Evolutionary conservation across 2,888 invertebrate species (phyloP), one percentile per base, ranked within the genome.

Genomic region (Mystacides longicornis): DNA sequence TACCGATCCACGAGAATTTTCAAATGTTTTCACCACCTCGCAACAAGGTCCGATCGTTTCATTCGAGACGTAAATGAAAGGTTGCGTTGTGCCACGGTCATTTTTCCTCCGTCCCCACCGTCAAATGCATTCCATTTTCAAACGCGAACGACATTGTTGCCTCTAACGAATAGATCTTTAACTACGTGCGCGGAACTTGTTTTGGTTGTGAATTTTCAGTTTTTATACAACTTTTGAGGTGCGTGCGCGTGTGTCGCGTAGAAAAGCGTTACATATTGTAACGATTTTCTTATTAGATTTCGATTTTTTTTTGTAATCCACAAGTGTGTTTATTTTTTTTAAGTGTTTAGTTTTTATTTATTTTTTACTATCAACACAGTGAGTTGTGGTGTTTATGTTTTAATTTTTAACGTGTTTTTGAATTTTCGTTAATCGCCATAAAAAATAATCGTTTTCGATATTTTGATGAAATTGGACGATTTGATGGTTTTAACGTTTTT

Each of bases 131-230:
- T 7, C 27, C 7, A 27, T 27, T 27, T 37, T 37, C 37, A 14
- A 37, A 4, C 37, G 4, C 37, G 37, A 11, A 7, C 37, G 37
- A 37, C 37, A 37, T 37, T 37, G 37, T 37, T 37, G 37, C 16
- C 16, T 37, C 7, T 37, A 37, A 16, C 37, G 4, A 16, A 3
- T 37, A 37, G 37, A 37, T 37, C 37, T 4, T 14, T 37, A 37
- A 37, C 37, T 37, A 27, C 27, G 5, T 27, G 7, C 11, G 16
- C 14, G 37, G 14, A 37, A 37, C 37, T 37, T 14, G 37, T 37
- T 37, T 37, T 37, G 37, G 37, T 37, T 37, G 37, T 37, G 37
- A 37, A 37, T 37, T 37, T 37, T 37, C 37, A 37, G 37, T 37
- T 37, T 37, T 37, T 37, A 16, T 37, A 37, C 14, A 14, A 37